These are phyloP conservation scores for Spodoptera picta DNA, from an alignment of 2,888 invertebrate species.

Conservation along the genomic window DNA sequence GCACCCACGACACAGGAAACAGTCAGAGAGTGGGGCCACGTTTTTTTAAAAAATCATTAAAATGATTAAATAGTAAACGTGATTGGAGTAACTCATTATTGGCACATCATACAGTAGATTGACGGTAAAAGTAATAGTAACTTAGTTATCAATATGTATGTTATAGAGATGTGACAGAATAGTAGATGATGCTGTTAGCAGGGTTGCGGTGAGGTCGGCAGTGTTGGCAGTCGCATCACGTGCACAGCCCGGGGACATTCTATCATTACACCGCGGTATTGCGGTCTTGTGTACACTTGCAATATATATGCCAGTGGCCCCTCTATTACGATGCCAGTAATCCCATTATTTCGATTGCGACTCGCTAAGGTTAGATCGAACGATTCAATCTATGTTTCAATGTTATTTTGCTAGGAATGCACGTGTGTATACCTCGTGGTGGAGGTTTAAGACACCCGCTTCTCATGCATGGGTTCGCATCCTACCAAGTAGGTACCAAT, in stretches of 20 bases:
- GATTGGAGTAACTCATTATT: too few species aligned
- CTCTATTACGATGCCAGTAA: slow-evolving; percentile 11
- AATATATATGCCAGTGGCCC: slow-evolving; percentile 12
- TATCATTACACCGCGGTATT: slow-evolving; percentile 62
- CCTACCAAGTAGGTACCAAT: too few species aligned
- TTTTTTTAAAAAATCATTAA: too few species aligned
- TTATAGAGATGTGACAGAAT: slow-evolving; percentile 24
- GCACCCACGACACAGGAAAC: too few species aligned
- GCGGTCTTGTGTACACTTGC: slow-evolving; percentile 34
- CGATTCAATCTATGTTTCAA: not conserved
- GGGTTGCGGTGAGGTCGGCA: slow-evolving; percentile 25
- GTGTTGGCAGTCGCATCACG: slow-evolving; percentile 54
- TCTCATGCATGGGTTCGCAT: too few species aligned
- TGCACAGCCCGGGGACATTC: slow-evolving; percentile 54
- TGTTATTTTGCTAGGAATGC: not conserved
- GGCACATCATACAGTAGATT: too few species aligned
- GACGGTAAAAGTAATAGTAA: slow-evolving; percentile 1
- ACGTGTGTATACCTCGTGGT: too few species aligned
- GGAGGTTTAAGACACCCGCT: too few species aligned
- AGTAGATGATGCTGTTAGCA: slow-evolving; percentile 26
- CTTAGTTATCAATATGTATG: slow-evolving; percentile 28
- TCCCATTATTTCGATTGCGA: slow-evolving; percentile 7
- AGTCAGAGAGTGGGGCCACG: too few species aligned
- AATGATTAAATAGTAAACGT: too few species aligned
- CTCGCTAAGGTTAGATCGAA: not conserved